Percentiles rank a stretch among this genome's conserved stretches.
Evolutionary conservation across 92 coral and sea anemone genomes (phyloP).

Genomic region (Porites rus): DNA sequence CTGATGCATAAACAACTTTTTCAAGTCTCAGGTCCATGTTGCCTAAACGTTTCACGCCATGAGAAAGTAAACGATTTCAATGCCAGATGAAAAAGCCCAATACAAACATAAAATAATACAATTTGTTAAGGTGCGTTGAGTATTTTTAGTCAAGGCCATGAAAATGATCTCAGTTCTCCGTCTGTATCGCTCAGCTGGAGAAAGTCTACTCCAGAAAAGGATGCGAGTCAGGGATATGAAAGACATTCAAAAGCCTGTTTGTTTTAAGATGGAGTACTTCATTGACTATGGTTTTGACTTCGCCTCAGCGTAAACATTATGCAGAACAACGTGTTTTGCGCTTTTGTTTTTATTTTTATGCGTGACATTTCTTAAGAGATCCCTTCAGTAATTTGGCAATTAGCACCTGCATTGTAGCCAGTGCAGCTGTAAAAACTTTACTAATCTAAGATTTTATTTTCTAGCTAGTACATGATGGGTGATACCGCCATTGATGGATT

Average conservation of each 20-base stretch:
- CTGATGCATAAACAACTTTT: no score
- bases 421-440: not conserved
- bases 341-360: not conserved
- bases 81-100: no score
- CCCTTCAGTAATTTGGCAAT: not conserved
- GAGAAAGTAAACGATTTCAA: no score
- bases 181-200: no score
- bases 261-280: not conserved
- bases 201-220: not conserved
- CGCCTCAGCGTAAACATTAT: slow-evolving; percentile 7
- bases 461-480: not conserved
- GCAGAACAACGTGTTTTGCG: not conserved
- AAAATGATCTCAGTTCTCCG: no score
- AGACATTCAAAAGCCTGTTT: not conserved
- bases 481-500: no score
- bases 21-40: no score
- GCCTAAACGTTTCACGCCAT: no score
- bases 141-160: no score
- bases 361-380: not conserved
- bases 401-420: not conserved
- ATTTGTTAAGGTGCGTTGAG: no score
- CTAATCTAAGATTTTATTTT: not conserved
- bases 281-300: not conserved
- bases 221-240: not conserved
- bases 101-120: no score